A percentile compares a stretch with the other conserved stretches of the same genome.
Evolutionary conservation across 2,797 vertebrate species (phyloP).

Genomic region (Micromesistius poutassou): DNA sequence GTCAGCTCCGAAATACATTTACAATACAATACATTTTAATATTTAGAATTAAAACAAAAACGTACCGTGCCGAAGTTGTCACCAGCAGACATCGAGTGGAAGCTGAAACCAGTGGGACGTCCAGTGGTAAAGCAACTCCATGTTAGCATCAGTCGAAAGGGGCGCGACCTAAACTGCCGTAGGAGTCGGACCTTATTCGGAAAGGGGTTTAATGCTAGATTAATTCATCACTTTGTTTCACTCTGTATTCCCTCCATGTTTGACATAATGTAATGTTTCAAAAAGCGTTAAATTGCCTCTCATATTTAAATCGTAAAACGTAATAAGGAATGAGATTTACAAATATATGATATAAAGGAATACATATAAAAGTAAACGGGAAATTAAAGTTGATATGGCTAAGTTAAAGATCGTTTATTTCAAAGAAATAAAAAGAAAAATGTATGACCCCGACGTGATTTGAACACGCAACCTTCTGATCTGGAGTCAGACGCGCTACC

Average conservation of each 20-base stretch:
- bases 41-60: background rate
- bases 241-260: background rate
- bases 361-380: no score
- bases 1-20: background rate
- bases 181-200: background rate
- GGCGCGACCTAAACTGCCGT: background rate
- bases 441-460: background rate
- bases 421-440: background rate
- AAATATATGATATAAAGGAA: background rate
- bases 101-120: background rate
- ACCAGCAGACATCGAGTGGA: background rate
- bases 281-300: background rate
- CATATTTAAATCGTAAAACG: background rate
- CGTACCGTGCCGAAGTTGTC: background rate
- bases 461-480: slow-evolving; percentile 7
- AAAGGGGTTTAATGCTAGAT: background rate
- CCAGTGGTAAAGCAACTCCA: background rate
- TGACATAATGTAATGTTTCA: background rate
- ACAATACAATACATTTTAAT: background rate
- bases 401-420: background rate
- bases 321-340: background rate
- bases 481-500: slow-evolving; percentile 6
- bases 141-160: background rate
- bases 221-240: no score
- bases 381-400: background rate